A percentile compares a stretch with the other conserved stretches of the same genome.
Evolutionary conservation across 2,888 invertebrate species (phyloP).

Genomic region (Zeuzera pyrina): DNA sequence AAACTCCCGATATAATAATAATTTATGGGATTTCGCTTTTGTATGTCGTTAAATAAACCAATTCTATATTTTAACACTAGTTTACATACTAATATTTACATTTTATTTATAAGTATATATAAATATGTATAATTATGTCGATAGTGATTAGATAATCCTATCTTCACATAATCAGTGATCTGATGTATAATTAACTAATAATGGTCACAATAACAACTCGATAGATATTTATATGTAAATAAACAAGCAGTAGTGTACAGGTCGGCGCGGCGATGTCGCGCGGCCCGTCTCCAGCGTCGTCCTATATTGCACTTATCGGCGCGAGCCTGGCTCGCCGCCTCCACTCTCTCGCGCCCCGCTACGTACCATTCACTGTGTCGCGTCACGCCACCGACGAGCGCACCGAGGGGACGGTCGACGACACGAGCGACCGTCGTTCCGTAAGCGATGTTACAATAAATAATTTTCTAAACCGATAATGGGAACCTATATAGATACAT

Average conservation of each 20-base stretch:
- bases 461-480: constrained; percentile 65
- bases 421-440: constrained; percentile 30
- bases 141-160: constrained; percentile 66
- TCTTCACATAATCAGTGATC: constrained; percentile 63
- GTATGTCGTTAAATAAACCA: constrained; percentile 71
- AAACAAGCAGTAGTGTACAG: constrained; percentile 66
- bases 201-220: constrained; percentile 71
- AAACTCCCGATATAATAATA: constrained; percentile 70
- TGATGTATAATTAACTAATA: constrained; percentile 72
- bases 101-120: constrained; percentile 72
- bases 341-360: too few species aligned
- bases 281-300: constrained; percentile 50
- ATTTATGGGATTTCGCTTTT: constrained; percentile 68
- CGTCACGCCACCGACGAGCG: constrained; percentile 12
- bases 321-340: too few species aligned
- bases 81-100: constrained; percentile 71
- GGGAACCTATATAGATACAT: constrained; percentile 46
- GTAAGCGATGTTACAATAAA: constrained; percentile 61
- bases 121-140: constrained; percentile 72
- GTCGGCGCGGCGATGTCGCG: constrained; percentile 58
- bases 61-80: constrained; percentile 71
- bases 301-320: too few species aligned
- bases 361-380: constrained; percentile 36
- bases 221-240: constrained; percentile 71
- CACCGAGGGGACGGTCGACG: constrained; percentile 19